Evolutionary conservation across 2,888 invertebrate species (phyloP).

Genomic region (Pemphredon lugubris): DNA sequence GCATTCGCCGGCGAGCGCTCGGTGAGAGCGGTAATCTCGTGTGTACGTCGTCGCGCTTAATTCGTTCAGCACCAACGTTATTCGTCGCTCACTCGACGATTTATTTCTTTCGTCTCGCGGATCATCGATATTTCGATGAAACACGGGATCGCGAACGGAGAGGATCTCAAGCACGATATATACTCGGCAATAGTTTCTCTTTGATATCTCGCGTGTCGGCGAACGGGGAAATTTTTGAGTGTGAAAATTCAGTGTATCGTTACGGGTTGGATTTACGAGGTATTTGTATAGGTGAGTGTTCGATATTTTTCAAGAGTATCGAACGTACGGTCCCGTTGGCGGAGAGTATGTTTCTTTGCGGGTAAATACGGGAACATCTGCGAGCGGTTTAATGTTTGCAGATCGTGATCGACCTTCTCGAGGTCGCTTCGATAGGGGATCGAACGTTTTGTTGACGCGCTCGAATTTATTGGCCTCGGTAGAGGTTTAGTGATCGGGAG

Average conservation of each 20-base stretch:
- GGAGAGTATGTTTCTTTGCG: conserved; percentile 20
- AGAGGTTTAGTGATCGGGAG: background rate
- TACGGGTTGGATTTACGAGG: too few relatives aligned
- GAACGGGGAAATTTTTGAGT: too few relatives aligned
- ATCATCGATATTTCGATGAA: background rate
- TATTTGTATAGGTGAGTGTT: too few relatives aligned
- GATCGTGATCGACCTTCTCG: conserved; percentile 34
- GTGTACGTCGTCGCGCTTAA: background rate
- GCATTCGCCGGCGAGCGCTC: conserved; percentile 77
- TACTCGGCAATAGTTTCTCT: too few relatives aligned
- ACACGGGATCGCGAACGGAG: conserved; percentile 29
- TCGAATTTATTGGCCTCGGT: background rate
- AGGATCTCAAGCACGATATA: conserved; percentile 21
- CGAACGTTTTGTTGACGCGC: background rate
- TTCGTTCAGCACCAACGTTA: conserved; percentile 10
- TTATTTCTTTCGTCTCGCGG: background rate
- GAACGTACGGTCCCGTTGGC: conserved; percentile 2
- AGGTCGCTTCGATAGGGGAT: conserved; percentile 30
- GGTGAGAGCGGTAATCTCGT: conserved; percentile 62
- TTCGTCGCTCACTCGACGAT: too few relatives aligned
- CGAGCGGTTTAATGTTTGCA: conserved; percentile 41
- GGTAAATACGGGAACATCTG: conserved; percentile 44
- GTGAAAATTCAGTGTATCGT: too few relatives aligned
- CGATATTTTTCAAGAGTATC: conserved; percentile 1
- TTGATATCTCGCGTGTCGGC: too few relatives aligned